These are phyloP conservation scores for Lycocorax pyrrhopterus DNA, from an alignment of 2,113 vertebrate species.

Conservation along the genomic window DNA sequence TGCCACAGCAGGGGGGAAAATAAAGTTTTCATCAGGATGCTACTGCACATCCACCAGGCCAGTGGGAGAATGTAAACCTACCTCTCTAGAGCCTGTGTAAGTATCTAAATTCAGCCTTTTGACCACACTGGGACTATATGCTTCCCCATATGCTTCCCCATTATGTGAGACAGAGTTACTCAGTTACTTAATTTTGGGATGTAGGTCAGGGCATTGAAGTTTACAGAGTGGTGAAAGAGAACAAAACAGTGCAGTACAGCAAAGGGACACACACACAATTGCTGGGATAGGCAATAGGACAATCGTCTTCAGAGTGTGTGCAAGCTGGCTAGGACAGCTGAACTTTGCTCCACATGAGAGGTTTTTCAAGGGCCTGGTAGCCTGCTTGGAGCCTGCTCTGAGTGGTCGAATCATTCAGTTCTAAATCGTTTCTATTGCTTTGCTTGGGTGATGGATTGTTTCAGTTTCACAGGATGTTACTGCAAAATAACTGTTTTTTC, in stretches of 20 bases:
- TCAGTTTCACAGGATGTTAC: neutral
- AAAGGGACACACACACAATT: neutral
- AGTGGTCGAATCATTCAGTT: neutral
- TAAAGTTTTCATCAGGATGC: neutral
- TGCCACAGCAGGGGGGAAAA: rapidly evolving
- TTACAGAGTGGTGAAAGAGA: neutral
- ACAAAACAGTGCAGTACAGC: neutral
- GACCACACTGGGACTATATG: no score
- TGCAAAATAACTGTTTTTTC: neutral
- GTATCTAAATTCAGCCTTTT: neutral
- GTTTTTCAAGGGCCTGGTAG: neutral
- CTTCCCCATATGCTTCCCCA: neutral
- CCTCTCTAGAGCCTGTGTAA: neutral
- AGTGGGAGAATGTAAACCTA: neutral
- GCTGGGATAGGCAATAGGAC: no score
- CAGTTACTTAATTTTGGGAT: neutral
- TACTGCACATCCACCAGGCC: neutral
- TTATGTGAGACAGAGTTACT: neutral
- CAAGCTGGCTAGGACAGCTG: neutral
- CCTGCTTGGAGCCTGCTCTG: neutral
- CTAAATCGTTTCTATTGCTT: neutral
- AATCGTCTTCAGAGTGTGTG: neutral
- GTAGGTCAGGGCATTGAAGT: neutral
- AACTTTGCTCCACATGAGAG: neutral
- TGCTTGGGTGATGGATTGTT: neutral